Percentiles rank a stretch among this genome's conserved stretches.
These are phyloP conservation scores for Asarcornis scutulata DNA, from an alignment of 2,113 vertebrate genomes.

Conservation along the genomic window DNA sequence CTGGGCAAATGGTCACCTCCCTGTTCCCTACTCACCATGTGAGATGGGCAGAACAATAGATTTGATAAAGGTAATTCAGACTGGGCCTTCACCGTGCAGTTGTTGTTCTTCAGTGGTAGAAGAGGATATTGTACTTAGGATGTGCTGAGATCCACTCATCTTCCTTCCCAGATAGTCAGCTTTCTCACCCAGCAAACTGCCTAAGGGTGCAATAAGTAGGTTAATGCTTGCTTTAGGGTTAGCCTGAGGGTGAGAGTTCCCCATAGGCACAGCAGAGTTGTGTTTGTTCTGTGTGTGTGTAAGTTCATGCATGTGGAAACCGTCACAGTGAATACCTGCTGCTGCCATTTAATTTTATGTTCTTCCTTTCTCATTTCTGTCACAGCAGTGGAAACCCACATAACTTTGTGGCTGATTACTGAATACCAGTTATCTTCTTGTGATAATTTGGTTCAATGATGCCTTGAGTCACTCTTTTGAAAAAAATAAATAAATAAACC, in stretches of 20 bases:
- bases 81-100: background rate
- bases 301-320: background rate
- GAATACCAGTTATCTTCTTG: background rate
- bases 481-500: too few relatives aligned
- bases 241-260: slow-evolving; percentile 74
- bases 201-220: slow-evolving; percentile 72
- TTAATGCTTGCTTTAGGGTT: slow-evolving; percentile 77
- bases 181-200: slow-evolving; percentile 57
- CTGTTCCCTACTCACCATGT: background rate
- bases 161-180: slow-evolving; percentile 32
- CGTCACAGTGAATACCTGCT: background rate
- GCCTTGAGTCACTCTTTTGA: background rate
- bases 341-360: background rate
- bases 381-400: background rate
- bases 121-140: background rate
- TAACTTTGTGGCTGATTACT: background rate
- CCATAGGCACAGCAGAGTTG: slow-evolving; percentile 13
- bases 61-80: background rate
- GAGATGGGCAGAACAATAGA: background rate
- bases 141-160: slow-evolving; percentile 27
- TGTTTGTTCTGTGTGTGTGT: background rate
- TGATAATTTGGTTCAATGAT: background rate
- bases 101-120: background rate
- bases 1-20: background rate
- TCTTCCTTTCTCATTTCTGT: background rate